These are phyloP conservation scores for Polypterus senegalus DNA, from an alignment of 2,113 vertebrate species.

Conservation along the genomic window DNA sequence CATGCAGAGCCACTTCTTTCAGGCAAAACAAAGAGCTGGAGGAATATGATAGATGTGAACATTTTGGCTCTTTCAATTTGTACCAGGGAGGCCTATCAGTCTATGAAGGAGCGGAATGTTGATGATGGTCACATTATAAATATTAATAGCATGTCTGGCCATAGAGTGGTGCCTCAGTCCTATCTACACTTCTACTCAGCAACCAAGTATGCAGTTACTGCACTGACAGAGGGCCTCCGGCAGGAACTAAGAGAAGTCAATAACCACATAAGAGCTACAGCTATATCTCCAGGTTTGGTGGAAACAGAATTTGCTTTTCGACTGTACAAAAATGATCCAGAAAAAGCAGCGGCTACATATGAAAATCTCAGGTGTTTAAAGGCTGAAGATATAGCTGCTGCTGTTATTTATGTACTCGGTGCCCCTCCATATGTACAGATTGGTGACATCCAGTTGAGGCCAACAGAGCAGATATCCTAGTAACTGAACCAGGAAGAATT, in stretches of 20 bases:
- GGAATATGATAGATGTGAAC: conserved; percentile 90
- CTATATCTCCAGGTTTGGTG: conserved; percentile 90
- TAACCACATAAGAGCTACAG: conserved; percentile 84
- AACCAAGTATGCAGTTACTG: conserved; percentile 85
- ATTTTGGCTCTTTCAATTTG: conserved; percentile 88
- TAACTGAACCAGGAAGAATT: conserved; percentile 28
- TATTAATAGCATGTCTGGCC: conserved; percentile 90
- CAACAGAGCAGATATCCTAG: conserved; percentile 86
- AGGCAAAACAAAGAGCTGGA: conserved; percentile 77
- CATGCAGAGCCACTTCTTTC: conserved; percentile 74
- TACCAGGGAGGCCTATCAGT: conserved; percentile 82
- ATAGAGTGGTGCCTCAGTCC: conserved; percentile 57
- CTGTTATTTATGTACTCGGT: conserved; percentile 79
- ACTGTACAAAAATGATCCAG: conserved; percentile 75
- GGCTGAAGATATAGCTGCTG: conserved; percentile 81
- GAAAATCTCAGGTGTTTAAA: conserved; percentile 91
- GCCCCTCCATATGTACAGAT: conserved; percentile 87
- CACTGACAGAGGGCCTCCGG: conserved; percentile 80
- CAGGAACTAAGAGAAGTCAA: conserved; percentile 80
- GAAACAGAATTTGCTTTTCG: conserved; percentile 91
- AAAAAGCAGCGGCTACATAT: conserved; percentile 81
- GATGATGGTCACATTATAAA: conserved; percentile 94
- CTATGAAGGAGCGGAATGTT: conserved; percentile 82
- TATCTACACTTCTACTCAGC: conserved; percentile 81
- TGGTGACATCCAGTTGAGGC: conserved; percentile 85